phyloP scores from a whole-genome alignment of 2,888 invertebrate genomes.

The Tetrapedia diversipes region DNA sequence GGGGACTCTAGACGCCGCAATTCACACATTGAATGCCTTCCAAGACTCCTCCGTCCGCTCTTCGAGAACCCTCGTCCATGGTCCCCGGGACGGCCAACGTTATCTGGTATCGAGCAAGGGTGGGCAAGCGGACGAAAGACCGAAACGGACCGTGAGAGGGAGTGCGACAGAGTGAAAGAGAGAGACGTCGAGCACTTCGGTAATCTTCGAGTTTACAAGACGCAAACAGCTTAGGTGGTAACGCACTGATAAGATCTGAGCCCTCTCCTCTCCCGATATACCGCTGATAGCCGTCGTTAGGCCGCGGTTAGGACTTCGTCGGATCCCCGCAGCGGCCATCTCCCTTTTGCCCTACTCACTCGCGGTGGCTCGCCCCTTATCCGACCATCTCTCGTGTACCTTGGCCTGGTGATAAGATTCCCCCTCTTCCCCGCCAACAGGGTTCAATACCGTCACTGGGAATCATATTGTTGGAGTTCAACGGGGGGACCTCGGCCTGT shows the following conservation, averaged over 20 bases:
- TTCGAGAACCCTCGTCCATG: constrained; percentile 67
- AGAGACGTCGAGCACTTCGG: constrained; percentile 61
- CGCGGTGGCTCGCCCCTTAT: constrained; percentile 48
- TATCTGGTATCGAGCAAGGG: constrained; percentile 72
- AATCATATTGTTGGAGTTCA: constrained; percentile 51
- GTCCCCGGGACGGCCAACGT: constrained; percentile 67
- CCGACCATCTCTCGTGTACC: constrained; percentile 61
- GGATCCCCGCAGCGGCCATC: constrained; percentile 48
- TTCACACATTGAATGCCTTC: constrained; percentile 77
- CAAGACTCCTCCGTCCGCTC: constrained; percentile 62
- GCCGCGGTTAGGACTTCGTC: constrained; percentile 73
- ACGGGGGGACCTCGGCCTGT: constrained; percentile 19
- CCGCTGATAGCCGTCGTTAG: constrained; percentile 73
- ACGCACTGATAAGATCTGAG: constrained; percentile 79
- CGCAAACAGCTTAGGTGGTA: constrained; percentile 81
- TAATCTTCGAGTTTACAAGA: constrained; percentile 80
- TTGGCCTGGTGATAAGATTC: constrained; percentile 59
- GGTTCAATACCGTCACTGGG: constrained; percentile 53
- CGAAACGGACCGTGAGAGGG: constrained; percentile 44
- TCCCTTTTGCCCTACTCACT: constrained; percentile 46
- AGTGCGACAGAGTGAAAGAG: constrained; percentile 56
- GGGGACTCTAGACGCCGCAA: constrained; percentile 69
- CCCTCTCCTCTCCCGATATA: constrained; percentile 73
- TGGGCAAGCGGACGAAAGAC: constrained; percentile 31
- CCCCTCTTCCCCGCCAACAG: no score